phyloP scores from a whole-genome alignment of 2,113 vertebrate genomes.

The Tragelaphus strepsiceros region DNA sequence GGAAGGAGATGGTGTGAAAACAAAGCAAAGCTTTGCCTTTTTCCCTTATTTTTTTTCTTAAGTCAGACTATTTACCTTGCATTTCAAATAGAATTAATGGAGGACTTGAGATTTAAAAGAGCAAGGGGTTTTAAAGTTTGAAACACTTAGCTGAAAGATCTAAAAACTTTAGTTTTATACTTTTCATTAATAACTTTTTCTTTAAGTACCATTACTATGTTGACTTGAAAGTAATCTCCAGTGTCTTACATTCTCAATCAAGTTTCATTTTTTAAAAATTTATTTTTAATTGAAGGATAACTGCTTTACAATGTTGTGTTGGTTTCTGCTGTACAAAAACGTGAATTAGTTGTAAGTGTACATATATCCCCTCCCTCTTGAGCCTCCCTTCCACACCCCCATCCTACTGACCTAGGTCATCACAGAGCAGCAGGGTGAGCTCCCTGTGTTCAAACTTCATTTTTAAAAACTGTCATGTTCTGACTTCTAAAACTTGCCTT shows the following conservation, averaged over 20 bases:
- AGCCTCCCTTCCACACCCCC: not conserved
- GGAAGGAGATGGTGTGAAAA: not conserved
- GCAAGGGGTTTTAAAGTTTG: not conserved
- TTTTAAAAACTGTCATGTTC: not conserved
- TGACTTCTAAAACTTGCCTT: not conserved
- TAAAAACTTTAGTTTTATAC: not conserved
- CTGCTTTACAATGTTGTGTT: not conserved
- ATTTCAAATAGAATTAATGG: conserved; percentile 19
- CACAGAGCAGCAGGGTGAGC: not conserved
- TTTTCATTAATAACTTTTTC: not conserved
- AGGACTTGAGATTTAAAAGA: not conserved
- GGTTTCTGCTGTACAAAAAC: not conserved
- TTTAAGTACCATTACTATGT: not conserved
- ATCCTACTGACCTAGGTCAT: not conserved
- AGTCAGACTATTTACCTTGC: not conserved
- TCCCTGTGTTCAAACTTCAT: not conserved
- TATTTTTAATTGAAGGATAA: not conserved
- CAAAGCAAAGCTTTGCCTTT: not conserved
- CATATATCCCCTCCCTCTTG: not conserved
- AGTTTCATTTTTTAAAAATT: not conserved
- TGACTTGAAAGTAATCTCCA: not conserved
- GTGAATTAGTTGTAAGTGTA: not conserved
- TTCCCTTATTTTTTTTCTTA: not conserved
- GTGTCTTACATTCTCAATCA: not conserved
- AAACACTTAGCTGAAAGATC: not conserved